Conservation (phyloP, 2,113 vertebrate species). For the Kryptolebias marmoratus region DNA sequence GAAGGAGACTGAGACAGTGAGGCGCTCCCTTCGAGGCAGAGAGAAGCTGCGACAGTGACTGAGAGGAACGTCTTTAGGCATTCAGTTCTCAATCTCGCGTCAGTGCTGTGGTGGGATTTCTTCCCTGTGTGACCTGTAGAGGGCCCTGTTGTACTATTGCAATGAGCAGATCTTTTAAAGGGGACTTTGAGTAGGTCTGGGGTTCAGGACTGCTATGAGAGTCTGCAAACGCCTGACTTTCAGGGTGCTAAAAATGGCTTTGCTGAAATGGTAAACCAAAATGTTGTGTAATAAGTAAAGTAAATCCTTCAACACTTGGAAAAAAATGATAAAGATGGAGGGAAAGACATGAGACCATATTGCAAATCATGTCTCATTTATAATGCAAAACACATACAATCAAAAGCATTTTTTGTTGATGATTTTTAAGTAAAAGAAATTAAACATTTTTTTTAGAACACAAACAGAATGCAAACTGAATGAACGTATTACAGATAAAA, state of each 20-base stretch:
- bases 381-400: too few relatives aligned
- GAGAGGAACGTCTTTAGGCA: conserved; percentile 40
- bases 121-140: conserved; percentile 53
- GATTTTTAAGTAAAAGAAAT: too few relatives aligned
- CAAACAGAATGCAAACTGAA: not conserved
- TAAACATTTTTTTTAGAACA: too few relatives aligned
- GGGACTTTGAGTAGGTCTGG: not conserved
- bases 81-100: conserved; percentile 36
- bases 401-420: too few relatives aligned
- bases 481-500: not conserved
- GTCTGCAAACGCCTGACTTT: not conserved
- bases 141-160: conserved; percentile 56
- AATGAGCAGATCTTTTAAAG: not conserved
- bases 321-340: too few relatives aligned
- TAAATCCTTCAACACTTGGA: too few relatives aligned
- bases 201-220: not conserved
- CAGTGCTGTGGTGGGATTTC: not conserved
- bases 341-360: too few relatives aligned
- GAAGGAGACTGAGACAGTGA: conserved; percentile 12
- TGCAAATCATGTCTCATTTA: too few relatives aligned
- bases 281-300: too few relatives aligned
- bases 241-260: too few relatives aligned
- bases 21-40: conserved; percentile 27
- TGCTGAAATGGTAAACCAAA: too few relatives aligned
- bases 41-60: conserved; percentile 44